Percentiles rank a stretch among this genome's conserved stretches.
phyloP scores from a whole-genome alignment of 2,113 vertebrate species.

The Salvelinus alpinus region DNA sequence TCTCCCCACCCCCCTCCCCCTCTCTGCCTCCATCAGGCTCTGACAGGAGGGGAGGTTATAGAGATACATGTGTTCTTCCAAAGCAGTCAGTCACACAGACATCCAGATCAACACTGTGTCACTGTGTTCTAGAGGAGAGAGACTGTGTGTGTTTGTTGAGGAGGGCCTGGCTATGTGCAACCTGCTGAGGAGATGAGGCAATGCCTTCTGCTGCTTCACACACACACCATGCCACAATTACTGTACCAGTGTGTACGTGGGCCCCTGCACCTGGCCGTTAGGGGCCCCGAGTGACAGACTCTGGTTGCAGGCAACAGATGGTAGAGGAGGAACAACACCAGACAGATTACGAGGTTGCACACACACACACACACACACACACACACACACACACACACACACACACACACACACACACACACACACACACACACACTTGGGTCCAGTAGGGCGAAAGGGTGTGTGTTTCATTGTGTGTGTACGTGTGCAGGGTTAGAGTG shows the following conservation, averaged over 20 bases:
- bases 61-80: background rate
- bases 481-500: too few relatives aligned
- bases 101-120: constrained; percentile 10
- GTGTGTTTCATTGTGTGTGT: background rate
- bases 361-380: constrained; percentile 26
- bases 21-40: too few relatives aligned
- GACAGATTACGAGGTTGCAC: constrained; percentile 32
- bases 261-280: constrained; percentile 53
- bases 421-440: background rate
- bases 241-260: constrained; percentile 40
- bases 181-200: constrained; percentile 22
- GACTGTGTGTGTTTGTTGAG: constrained; percentile 1
- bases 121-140: constrained; percentile 16
- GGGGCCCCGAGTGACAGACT: constrained; percentile 34
- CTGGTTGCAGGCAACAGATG: constrained; percentile 70
- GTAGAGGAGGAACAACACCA: constrained; percentile 46
- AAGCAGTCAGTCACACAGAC: background rate
- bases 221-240: constrained; percentile 48
- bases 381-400: constrained; percentile 27
- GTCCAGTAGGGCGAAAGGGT: constrained; percentile 16
- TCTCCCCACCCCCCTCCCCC: background rate
- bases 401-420: constrained; percentile 43
- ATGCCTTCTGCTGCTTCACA: constrained; percentile 34
- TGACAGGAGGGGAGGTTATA: too few relatives aligned
- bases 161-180: background rate